Percentiles rank a stretch among this genome's conserved stretches.
Evolutionary conservation across 2,888 invertebrate genomes (phyloP).

Genomic region (Athrips mouffetella): DNA sequence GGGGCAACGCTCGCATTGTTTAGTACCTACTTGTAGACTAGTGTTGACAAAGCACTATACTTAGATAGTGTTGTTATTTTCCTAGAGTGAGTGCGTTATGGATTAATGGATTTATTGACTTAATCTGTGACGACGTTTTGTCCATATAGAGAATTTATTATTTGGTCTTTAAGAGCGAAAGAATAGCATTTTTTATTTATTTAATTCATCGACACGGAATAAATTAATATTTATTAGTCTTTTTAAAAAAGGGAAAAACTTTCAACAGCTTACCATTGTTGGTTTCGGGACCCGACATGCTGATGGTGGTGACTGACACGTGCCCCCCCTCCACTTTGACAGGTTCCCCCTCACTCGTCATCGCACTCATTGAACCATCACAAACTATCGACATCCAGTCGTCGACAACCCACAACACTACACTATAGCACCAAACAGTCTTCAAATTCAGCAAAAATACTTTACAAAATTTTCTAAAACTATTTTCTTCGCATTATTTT

Average conservation of each 20-base stretch:
- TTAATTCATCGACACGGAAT: no score
- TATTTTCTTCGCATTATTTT: constrained; percentile 43
- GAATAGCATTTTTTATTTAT: no score
- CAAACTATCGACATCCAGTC: constrained; percentile 46
- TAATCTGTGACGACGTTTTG: background rate
- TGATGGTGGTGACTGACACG: constrained; percentile 90
- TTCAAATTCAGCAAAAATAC: constrained; percentile 52
- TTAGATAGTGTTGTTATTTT: constrained; percentile 3
- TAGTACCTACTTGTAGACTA: background rate
- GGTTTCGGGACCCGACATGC: constrained; percentile 80
- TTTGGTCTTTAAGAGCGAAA: no score
- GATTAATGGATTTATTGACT: background rate
- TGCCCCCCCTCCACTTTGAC: constrained; percentile 75
- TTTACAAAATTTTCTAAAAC: constrained; percentile 43
- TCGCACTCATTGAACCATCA: constrained; percentile 45
- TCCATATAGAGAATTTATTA: background rate
- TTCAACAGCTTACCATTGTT: constrained; percentile 67
- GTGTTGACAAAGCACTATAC: constrained; percentile 10
- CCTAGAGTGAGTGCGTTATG: background rate
- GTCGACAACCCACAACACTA: constrained; percentile 54
- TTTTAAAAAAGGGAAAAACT: background rate
- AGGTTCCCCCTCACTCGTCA: constrained; percentile 67
- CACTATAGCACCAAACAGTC: constrained; percentile 54
- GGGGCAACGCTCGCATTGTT: constrained; percentile 7
- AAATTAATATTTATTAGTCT: no score